Percentiles rank a stretch among this genome's conserved stretches.
phyloP scores from a whole-genome alignment of 2,797 vertebrate genomes.

The Darevskia mixta region DNA sequence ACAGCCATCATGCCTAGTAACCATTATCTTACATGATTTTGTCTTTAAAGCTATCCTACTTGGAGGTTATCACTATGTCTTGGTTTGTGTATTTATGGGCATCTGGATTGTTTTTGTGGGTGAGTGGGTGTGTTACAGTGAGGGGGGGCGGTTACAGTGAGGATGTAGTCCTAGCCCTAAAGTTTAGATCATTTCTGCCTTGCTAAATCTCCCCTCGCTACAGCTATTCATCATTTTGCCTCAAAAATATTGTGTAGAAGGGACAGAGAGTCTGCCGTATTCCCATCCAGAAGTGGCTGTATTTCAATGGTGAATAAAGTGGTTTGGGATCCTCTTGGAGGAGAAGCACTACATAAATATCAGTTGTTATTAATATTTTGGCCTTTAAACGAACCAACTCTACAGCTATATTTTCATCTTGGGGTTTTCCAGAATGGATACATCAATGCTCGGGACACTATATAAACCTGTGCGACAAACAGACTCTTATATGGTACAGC shows the following conservation, averaged over 20 bases:
- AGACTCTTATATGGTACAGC: constrained; percentile 55
- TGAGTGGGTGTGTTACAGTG: too few relatives aligned
- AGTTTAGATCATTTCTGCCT: neutral
- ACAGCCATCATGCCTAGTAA: too few relatives aligned
- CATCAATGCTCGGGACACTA: constrained; percentile 48
- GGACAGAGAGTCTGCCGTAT: constrained; percentile 52
- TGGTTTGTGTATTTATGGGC: too few relatives aligned
- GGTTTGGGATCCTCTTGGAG: constrained; percentile 62
- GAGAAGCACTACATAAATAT: constrained; percentile 49
- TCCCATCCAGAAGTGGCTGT: neutral
- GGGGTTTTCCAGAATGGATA: constrained; percentile 43
- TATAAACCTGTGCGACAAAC: constrained; percentile 51
- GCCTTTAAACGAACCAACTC: constrained; percentile 44
- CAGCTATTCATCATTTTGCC: constrained; percentile 30
- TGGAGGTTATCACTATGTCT: neutral
- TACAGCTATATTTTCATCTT: constrained; percentile 49
- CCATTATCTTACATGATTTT: neutral
- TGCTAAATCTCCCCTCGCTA: neutral
- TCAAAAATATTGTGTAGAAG: constrained; percentile 26
- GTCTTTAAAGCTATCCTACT: neutral
- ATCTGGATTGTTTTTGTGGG: too few relatives aligned
- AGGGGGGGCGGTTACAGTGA: neutral
- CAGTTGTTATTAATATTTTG: constrained; percentile 59
- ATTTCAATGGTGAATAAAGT: constrained; percentile 64
- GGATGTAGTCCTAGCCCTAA: rapidly evolving